These are phyloP conservation scores for Melierax canorus DNA, from an alignment of 2,113 vertebrate species.

Conservation along the genomic window DNA sequence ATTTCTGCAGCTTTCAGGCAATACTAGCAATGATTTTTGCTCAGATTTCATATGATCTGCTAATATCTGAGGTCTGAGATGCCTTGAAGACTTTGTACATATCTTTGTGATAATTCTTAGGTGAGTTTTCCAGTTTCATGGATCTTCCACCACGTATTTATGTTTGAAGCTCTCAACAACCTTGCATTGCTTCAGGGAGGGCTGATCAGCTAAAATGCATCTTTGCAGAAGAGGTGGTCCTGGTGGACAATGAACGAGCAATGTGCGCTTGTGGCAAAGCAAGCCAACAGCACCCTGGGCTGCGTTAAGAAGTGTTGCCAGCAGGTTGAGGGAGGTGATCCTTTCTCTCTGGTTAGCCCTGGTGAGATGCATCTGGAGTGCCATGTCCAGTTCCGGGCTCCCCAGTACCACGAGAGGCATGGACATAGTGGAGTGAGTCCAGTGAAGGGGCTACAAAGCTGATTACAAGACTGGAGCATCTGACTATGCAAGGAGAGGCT, in stretches of 20 bases:
- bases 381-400: too few relatives aligned
- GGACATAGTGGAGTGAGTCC: neutral
- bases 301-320: neutral
- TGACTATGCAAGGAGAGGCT: neutral
- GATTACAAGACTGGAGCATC: neutral
- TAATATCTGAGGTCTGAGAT: neutral
- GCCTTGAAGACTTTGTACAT: neutral
- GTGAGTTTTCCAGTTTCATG: neutral
- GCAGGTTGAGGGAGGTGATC: neutral
- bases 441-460: neutral
- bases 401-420: neutral
- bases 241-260: neutral
- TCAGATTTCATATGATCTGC: neutral
- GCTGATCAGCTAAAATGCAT: neutral
- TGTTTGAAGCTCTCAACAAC: neutral
- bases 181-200: accelerated
- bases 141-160: neutral
- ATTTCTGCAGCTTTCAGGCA: neutral
- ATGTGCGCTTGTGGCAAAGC: neutral
- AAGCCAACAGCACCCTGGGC: neutral
- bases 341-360: neutral
- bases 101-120: neutral
- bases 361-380: neutral
- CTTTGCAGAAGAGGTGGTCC: neutral
- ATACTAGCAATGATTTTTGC: neutral